A percentile compares a stretch with the other conserved stretches of the same genome.
Evolutionary conservation across 2,888 invertebrate genomes (phyloP).

Genomic region (Athalia circularis): DNA sequence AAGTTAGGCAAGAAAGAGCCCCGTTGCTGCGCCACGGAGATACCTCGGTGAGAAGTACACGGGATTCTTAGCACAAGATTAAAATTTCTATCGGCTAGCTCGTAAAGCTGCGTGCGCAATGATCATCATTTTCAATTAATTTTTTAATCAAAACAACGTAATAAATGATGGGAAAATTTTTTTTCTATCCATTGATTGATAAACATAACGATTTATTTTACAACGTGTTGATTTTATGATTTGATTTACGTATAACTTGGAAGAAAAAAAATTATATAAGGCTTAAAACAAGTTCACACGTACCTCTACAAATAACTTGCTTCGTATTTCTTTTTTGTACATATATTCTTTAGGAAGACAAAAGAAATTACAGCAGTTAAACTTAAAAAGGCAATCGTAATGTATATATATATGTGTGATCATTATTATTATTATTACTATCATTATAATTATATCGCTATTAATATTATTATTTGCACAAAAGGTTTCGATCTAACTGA

Average conservation of each 20-base stretch:
- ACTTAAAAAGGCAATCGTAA: not conserved
- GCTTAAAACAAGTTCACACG: not conserved
- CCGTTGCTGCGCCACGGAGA: slow-evolving; percentile 69
- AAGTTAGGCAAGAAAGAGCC: slow-evolving; percentile 68
- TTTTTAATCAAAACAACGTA: not conserved
- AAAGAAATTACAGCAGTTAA: not conserved
- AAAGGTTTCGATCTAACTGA: not conserved
- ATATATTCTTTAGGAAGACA: not conserved
- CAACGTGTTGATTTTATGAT: no score
- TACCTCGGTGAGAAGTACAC: slow-evolving; percentile 65
- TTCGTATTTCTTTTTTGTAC: not conserved
- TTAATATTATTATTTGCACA: slow-evolving; percentile 18
- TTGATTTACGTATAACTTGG: no score
- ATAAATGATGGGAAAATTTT: not conserved
- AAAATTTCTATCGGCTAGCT: not conserved
- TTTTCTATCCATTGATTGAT: not conserved
- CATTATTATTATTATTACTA: not conserved
- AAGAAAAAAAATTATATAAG: not conserved
- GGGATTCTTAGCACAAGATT: slow-evolving; percentile 63
- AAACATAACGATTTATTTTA: no score
- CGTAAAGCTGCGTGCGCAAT: slow-evolving; percentile 17
- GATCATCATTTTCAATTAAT: slow-evolving; percentile 16
- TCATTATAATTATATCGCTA: not conserved
- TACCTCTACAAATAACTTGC: not conserved
- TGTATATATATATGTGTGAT: slow-evolving; percentile 12